Conservation (phyloP, 2,888 invertebrate genomes). For the Drosophila gaucha region DNA sequence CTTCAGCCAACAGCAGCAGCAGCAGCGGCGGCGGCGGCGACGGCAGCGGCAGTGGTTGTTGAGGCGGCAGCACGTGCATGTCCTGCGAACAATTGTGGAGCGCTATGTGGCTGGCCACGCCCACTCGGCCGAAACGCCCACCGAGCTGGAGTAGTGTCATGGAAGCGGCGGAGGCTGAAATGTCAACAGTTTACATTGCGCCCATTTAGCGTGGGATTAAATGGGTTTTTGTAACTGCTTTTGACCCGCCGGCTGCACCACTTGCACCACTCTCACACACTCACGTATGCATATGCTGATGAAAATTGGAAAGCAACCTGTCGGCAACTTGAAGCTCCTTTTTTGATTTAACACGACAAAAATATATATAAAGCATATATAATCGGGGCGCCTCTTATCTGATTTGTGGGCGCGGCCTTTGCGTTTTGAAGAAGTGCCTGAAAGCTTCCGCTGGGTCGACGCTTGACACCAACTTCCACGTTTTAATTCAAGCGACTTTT, state of each 20-base stretch:
- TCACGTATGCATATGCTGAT: slow-evolving; percentile 53
- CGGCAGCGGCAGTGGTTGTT: slow-evolving; percentile 18
- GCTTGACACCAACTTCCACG: slow-evolving; percentile 64
- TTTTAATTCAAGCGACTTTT: slow-evolving; percentile 66
- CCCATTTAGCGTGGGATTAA: slow-evolving; percentile 78
- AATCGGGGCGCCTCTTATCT: slow-evolving; percentile 64
- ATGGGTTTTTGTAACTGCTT: slow-evolving; percentile 68
- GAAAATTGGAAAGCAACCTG: slow-evolving; percentile 63
- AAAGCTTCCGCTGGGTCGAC: slow-evolving; percentile 67
- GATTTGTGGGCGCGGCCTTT: slow-evolving; percentile 64
- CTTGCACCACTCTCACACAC: slow-evolving; percentile 3
- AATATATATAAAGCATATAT: slow-evolving; percentile 25
- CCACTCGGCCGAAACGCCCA: not conserved
- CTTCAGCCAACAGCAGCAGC: slow-evolving; percentile 44
- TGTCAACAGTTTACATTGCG: slow-evolving; percentile 78
- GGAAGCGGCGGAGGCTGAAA: slow-evolving; percentile 68
- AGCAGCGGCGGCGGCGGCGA: slow-evolving; percentile 9
- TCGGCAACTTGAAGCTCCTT: slow-evolving; percentile 65
- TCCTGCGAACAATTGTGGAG: slow-evolving; percentile 49
- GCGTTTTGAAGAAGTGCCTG: slow-evolving; percentile 72
- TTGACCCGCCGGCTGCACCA: slow-evolving; percentile 46
- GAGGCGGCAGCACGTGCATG: slow-evolving; percentile 56
- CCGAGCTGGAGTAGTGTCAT: slow-evolving; percentile 54
- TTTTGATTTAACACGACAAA: slow-evolving; percentile 34
- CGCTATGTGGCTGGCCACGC: slow-evolving; percentile 29